Evolutionary conservation across 2,888 invertebrate species (phyloP).

Genomic region (Gisinianus flammeolus): DNA sequence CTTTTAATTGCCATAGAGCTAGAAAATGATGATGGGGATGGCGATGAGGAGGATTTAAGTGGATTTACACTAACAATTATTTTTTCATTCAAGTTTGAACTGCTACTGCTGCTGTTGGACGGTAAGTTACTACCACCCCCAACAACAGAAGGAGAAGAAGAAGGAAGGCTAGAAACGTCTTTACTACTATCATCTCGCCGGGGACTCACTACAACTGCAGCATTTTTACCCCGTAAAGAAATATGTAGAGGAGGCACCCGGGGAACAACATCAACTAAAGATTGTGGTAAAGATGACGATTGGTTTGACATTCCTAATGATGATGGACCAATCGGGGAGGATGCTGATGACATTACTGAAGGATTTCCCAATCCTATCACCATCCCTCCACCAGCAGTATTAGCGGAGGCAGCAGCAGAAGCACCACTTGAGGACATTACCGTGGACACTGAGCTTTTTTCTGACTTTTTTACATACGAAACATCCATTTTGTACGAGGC

Average conservation of each 20-base stretch:
- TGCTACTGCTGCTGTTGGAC: constrained; percentile 1
- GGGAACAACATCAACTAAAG: constrained; percentile 69
- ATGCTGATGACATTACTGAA: neutral
- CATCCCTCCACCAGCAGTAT: constrained; percentile 27
- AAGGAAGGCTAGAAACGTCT: constrained; percentile 14
- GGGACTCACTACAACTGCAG: constrained; percentile 76
- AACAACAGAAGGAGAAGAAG: constrained; percentile 31
- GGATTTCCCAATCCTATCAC: neutral
- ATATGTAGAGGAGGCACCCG: constrained; percentile 88
- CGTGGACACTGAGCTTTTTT: constrained; percentile 44
- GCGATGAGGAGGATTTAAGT: constrained; percentile 8
- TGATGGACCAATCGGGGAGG: neutral
- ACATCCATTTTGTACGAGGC: constrained; percentile 79
- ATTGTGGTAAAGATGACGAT: constrained; percentile 26
- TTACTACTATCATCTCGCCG: constrained; percentile 60
- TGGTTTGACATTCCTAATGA: neutral
- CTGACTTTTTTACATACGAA: constrained; percentile 70
- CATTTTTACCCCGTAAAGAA: constrained; percentile 79
- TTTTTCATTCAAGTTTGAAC: constrained; percentile 25
- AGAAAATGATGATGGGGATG: constrained; percentile 3
- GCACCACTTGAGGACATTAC: constrained; percentile 48
- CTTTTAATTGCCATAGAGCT: constrained; percentile 26
- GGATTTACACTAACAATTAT: constrained; percentile 23
- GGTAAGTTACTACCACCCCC: constrained; percentile 12
- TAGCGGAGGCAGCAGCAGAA: constrained; percentile 34